A percentile compares a stretch with the other conserved stretches of the same genome.
Evolutionary conservation across 2,888 invertebrate genomes (phyloP).

Genomic region (Drosophila mettleri): DNA sequence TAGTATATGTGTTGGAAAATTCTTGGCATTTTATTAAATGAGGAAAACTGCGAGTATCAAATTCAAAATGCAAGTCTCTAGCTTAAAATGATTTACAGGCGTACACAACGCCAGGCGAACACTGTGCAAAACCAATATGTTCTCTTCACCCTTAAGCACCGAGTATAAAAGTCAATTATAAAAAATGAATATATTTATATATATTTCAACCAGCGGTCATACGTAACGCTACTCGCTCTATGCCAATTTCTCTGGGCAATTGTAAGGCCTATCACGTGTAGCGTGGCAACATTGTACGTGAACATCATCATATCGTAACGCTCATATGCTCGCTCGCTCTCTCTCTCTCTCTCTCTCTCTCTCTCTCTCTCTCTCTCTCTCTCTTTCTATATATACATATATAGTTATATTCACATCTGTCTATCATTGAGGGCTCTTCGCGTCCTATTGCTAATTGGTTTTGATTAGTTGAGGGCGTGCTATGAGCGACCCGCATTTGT

Average conservation of each 20-base stretch:
- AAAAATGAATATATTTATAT: constrained; percentile 13
- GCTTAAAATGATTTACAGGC: too few relatives aligned
- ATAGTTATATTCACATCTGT: constrained; percentile 9
- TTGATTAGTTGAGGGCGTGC: constrained; percentile 73
- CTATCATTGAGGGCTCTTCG: constrained; percentile 41
- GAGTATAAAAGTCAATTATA: too few relatives aligned
- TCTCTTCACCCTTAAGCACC: too few relatives aligned
- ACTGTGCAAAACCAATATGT: too few relatives aligned
- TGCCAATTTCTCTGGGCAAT: constrained; percentile 45
- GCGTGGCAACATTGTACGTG: constrained; percentile 57
- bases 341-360: background rate
- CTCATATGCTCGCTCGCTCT: background rate
- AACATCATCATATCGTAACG: constrained; percentile 7
- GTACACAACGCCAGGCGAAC: too few relatives aligned
- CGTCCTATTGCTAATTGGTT: constrained; percentile 69
- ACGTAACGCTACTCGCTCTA: constrained; percentile 14
- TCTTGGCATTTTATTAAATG: too few relatives aligned
- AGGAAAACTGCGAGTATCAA: too few relatives aligned
- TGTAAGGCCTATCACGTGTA: constrained; percentile 59
- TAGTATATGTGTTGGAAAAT: too few relatives aligned
- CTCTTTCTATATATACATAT: constrained; percentile 1
- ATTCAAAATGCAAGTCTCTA: too few relatives aligned
- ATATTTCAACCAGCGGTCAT: background rate
- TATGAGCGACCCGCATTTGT: constrained; percentile 28
- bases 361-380: background rate